Evolutionary conservation across 2,113 vertebrate genomes (phyloP), one percentile per base, ranked within the genome.

Genomic region (Plotosus lineatus): DNA sequence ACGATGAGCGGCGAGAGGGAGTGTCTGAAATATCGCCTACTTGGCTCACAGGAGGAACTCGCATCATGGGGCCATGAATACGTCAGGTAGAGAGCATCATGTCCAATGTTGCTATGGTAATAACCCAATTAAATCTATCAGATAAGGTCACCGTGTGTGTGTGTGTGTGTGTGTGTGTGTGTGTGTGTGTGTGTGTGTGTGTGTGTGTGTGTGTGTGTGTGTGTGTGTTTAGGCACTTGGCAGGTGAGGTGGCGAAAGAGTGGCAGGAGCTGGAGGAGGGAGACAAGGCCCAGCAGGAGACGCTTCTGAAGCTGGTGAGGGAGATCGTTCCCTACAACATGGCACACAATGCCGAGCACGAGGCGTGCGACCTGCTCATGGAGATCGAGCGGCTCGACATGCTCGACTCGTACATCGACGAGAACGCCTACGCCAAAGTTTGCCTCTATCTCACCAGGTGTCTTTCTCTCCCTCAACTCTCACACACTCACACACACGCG

Each of bases 11-110:
- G 95, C 1, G 98, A 99, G 83, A 93, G 98, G 0, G 98, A 99
- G 86, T 99, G 98, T 87, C 93, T 99, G 72, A 98, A 98, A 89
- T 99, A 99, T 76, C 95, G 97, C 31, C 92, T 99, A 56, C 88
- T 96, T 71, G 97, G 98, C 38, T 99, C 97, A 15, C 97, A 99
- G 86, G 97, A 99, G 87, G 96, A 98, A 87, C 87, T 99, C 88
- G 96, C 97, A 0, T 99, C 98, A 0, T 99, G 97, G 98, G 98
- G 98, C 2, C 98, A 99, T 23, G 97, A 99, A 90, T 99, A 99
- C 0, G 97, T 99, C 87, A 95, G 95, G 95, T 96, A 78, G 5
- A n/a, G 1, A 10, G 15, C 28, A 1, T 51, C 69, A 51, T 31
- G 89, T 95, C 95, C 0, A 97, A n/a, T 95, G 0, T 98, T 95